Conservation (phyloP, 2,113 vertebrate genomes). For the Myiozetetes cayanensis region DNA sequence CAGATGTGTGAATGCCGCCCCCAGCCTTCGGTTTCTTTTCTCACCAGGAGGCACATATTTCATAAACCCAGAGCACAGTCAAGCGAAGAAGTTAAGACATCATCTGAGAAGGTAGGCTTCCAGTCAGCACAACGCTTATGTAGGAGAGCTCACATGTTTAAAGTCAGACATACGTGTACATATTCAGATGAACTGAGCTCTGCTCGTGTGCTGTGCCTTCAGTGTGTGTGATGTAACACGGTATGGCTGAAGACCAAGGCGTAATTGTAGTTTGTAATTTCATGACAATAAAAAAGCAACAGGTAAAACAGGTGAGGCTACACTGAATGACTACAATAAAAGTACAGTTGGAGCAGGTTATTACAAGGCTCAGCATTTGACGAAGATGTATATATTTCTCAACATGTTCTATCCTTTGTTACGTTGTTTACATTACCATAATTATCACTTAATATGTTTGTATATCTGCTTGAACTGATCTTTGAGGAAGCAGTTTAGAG, state of each 20-base stretch:
- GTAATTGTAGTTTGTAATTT: neutral
- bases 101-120: neutral
- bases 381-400: neutral
- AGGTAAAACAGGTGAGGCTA: constrained; percentile 33
- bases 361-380: neutral
- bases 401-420: neutral
- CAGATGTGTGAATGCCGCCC: neutral
- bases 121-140: neutral
- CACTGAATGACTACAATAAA: neutral
- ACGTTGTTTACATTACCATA: neutral
- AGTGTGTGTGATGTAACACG: neutral
- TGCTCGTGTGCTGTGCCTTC: neutral
- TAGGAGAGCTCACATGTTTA: neutral
- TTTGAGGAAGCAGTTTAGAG: constrained; percentile 21
- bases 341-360: neutral
- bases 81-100: neutral
- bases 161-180: neutral
- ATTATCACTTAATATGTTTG: constrained; percentile 2
- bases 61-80: neutral
- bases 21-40: neutral
- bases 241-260: neutral
- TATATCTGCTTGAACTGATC: constrained; percentile 1
- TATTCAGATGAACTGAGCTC: neutral
- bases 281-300: neutral
- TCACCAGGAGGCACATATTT: neutral